Evolutionary conservation across 2,113 vertebrate genomes (phyloP).

Genomic region (Xyrauchen texanus): DNA sequence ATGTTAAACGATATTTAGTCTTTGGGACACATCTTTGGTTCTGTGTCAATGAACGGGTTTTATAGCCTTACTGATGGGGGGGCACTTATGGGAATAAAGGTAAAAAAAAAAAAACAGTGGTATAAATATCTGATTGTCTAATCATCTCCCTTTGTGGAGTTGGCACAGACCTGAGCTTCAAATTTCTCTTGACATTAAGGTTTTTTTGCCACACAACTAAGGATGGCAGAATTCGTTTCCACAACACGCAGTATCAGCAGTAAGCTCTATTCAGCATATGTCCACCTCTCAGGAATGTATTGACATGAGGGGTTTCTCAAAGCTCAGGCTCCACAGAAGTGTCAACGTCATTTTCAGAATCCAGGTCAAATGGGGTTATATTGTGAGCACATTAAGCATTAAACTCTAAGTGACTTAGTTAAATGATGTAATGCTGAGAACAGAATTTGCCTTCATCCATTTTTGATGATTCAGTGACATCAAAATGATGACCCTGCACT

Average conservation of each 20-base stretch:
- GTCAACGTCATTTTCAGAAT: no score
- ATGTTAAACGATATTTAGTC: no score
- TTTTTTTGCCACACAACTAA: background rate
- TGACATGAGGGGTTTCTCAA: no score
- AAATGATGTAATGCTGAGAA: background rate
- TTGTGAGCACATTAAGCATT: no score
- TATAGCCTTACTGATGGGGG: no score
- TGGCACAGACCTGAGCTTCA: background rate
- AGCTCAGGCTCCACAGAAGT: no score
- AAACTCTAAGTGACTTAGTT: background rate
- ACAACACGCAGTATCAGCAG: background rate
- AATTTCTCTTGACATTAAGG: background rate
- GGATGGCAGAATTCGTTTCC: background rate
- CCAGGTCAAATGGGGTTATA: no score
- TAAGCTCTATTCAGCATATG: background rate
- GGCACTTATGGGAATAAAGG: no score
- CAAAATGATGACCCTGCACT: background rate
- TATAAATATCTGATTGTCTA: background rate
- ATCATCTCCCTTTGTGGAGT: conserved; percentile 13
- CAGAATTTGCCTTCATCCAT: background rate
- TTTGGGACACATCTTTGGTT: no score
- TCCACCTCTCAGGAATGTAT: no score
- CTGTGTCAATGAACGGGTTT: no score
- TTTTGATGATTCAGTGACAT: background rate
- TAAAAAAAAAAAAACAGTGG: no score